Evolutionary conservation across 2,113 vertebrate species (phyloP).

Genomic region (Morphnarchus princeps): DNA sequence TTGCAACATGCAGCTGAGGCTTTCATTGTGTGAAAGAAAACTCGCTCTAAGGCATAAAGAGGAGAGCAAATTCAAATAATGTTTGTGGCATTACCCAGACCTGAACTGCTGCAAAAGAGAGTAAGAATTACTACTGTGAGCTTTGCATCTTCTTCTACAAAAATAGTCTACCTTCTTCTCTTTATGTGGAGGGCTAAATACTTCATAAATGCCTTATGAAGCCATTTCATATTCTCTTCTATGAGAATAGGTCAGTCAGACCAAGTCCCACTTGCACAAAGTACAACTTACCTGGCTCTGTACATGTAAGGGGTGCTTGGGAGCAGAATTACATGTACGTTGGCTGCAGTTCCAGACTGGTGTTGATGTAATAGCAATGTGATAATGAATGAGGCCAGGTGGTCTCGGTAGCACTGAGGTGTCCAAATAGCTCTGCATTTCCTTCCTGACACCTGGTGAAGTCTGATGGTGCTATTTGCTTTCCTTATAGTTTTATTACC

Average conservation of each 20-base stretch:
- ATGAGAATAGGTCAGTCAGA: not conserved
- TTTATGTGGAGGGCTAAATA: not conserved
- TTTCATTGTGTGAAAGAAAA: not conserved
- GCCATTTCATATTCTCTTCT: not conserved
- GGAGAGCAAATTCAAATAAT: not conserved
- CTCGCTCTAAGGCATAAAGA: not conserved
- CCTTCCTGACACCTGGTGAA: not conserved
- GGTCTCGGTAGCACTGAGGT: rapidly evolving
- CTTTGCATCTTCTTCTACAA: not conserved
- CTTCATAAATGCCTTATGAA: not conserved
- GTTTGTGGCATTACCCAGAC: not conserved
- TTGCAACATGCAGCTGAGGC: not conserved
- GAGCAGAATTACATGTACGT: not conserved
- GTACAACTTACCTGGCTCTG: not conserved
- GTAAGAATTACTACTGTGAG: not conserved
- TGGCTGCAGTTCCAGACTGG: not conserved
- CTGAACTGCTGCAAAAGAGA: not conserved
- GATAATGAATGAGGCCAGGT: not conserved
- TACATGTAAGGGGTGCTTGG: not conserved
- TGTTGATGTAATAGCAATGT: not conserved
- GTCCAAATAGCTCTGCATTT: not conserved
- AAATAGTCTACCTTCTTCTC: not conserved
- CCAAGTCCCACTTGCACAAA: not conserved
- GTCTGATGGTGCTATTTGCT: not conserved
- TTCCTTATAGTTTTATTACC: not conserved